These are phyloP conservation scores for Hyles vespertilio DNA, from an alignment of 1,140 invertebrate genomes.

Conservation along the genomic window DNA sequence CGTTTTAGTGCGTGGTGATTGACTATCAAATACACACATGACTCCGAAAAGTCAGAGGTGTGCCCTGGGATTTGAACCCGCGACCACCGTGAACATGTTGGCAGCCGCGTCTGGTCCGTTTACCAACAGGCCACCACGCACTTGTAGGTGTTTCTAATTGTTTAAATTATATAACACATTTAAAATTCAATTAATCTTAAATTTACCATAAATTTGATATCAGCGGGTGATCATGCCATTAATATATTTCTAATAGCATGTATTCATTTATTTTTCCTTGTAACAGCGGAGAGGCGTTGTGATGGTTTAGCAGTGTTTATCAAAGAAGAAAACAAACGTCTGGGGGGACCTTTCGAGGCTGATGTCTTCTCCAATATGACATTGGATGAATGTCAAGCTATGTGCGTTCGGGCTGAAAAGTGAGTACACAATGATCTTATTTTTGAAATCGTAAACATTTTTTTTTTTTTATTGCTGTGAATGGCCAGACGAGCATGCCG, in stretches of 20 bases:
- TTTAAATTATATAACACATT: too few relatives aligned
- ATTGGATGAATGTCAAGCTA: constrained; percentile 88
- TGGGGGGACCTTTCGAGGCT: constrained; percentile 90
- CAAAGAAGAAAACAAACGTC: constrained; percentile 91
- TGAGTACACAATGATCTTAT: constrained; percentile 54
- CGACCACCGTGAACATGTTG: too few relatives aligned
- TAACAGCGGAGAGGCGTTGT: constrained; percentile 86
- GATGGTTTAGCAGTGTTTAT: constrained; percentile 90
- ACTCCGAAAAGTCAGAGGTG: too few relatives aligned
- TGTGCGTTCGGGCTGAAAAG: constrained; percentile 87
- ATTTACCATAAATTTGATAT: background rate
- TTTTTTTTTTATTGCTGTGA: too few relatives aligned
- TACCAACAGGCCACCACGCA: too few relatives aligned
- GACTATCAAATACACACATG: too few relatives aligned
- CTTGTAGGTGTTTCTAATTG: constrained; percentile 71
- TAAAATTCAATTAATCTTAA: background rate
- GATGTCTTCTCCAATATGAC: constrained; percentile 91
- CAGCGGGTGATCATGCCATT: background rate
- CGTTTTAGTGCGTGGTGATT: too few relatives aligned
- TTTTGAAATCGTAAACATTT: background rate
- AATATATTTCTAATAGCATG: too few relatives aligned
- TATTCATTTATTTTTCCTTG: constrained; percentile 21
- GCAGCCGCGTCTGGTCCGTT: too few relatives aligned
- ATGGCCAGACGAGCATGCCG: too few relatives aligned
- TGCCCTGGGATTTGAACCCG: too few relatives aligned